These are phyloP conservation scores for Zosterops hypoxanthus DNA, from an alignment of 2,113 vertebrate genomes.

Conservation along the genomic window DNA sequence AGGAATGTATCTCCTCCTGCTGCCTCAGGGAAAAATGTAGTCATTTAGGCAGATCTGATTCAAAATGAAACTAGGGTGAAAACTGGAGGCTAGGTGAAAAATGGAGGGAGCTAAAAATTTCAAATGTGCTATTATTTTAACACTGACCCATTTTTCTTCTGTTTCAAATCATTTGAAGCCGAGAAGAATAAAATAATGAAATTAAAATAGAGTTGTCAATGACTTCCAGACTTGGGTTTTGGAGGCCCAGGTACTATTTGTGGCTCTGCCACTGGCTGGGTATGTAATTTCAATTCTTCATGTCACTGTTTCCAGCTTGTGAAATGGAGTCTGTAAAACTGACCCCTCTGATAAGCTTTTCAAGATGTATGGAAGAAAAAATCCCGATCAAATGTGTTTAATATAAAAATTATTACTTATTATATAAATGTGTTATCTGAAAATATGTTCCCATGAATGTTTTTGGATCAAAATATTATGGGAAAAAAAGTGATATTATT, in stretches of 20 bases:
- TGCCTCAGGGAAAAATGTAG: background rate
- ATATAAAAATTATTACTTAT: background rate
- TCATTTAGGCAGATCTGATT: background rate
- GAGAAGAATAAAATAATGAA: background rate
- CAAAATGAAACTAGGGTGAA: constrained; percentile 18
- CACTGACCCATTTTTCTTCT: background rate
- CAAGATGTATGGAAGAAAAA: background rate
- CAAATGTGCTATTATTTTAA: background rate
- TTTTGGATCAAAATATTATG: background rate
- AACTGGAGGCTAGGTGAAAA: constrained; percentile 35
- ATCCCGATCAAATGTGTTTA: background rate
- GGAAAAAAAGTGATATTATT: background rate
- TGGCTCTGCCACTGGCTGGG: background rate
- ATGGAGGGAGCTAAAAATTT: constrained; percentile 2
- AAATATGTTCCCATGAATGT: background rate
- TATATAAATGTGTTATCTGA: background rate
- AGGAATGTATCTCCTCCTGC: background rate
- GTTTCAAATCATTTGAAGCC: background rate
- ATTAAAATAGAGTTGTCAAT: background rate
- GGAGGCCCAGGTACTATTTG: background rate
- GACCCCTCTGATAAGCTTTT: background rate
- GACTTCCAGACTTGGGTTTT: background rate
- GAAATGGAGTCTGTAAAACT: background rate
- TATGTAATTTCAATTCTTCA: background rate
- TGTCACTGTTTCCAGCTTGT: background rate